These are phyloP conservation scores for Epicampocera succincta DNA, from an alignment of 2,888 invertebrate species.

Conservation along the genomic window DNA sequence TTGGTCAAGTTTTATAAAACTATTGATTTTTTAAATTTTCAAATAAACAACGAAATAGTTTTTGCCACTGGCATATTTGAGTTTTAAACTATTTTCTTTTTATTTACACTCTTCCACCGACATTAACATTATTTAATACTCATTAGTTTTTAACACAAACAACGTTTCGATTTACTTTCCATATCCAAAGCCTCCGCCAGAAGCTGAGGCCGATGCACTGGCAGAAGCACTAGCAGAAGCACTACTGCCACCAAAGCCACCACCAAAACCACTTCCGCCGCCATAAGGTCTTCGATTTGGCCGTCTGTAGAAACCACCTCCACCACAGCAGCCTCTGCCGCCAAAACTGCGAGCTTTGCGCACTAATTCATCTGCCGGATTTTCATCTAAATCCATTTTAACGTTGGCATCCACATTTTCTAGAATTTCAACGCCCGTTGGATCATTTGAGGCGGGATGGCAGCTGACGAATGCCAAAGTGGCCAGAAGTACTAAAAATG, in stretches of 20 bases:
- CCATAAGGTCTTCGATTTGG: conserved; percentile 18
- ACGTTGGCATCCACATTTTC: conserved; percentile 7
- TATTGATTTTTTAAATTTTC: no score
- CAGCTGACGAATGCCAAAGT: conserved; percentile 18
- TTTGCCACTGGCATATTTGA: no score
- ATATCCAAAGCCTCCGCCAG: conserved; percentile 7
- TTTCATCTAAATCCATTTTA: neutral
- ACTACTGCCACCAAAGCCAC: conserved; percentile 16
- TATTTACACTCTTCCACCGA: conserved; percentile 1
- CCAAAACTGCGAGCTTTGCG: conserved; percentile 32
- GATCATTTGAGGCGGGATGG: neutral
- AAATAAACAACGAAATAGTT: no score
- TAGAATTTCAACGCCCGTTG: neutral
- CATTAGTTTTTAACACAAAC: neutral
- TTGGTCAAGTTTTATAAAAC: no score
- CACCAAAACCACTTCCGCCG: conserved; percentile 31
- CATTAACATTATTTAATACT: conserved; percentile 3
- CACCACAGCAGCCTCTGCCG: conserved; percentile 8
- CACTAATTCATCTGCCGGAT: neutral
- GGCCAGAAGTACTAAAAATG: conserved; percentile 13
- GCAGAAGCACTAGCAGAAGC: conserved; percentile 16
- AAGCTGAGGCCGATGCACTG: conserved; percentile 3
- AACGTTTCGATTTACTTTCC: conserved; percentile 30
- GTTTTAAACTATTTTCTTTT: conserved; percentile 11
- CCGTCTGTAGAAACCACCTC: conserved; percentile 5